These are phyloP conservation scores for Columba guinea DNA, from an alignment of 2,797 vertebrate genomes.

Conservation along the genomic window DNA sequence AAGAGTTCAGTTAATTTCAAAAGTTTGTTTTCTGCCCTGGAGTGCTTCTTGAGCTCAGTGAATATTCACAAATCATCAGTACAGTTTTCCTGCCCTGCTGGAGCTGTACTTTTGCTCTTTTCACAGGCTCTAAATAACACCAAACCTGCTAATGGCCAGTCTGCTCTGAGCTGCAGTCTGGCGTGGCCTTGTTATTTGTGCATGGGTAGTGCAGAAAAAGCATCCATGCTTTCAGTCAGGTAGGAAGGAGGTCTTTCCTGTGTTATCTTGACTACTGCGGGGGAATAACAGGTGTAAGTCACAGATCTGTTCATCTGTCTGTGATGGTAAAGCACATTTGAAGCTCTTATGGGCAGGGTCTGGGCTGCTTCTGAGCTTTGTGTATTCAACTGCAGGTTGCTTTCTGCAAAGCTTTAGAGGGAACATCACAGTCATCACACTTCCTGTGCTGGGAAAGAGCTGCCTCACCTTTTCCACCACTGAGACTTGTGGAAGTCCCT, in stretches of 20 bases:
- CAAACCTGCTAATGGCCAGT: neutral
- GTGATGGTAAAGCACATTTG: neutral
- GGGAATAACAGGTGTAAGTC: neutral
- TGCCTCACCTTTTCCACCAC: neutral
- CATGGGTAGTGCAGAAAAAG: neutral
- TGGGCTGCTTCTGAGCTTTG: neutral
- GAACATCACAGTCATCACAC: rapidly evolving
- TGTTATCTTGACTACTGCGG: neutral
- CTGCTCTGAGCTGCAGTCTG: rapidly evolving
- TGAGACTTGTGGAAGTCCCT: neutral
- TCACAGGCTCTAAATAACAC: neutral
- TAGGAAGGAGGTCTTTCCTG: neutral
- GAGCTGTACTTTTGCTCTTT: neutral
- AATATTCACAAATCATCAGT: constrained; percentile 42
- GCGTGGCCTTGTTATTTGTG: neutral
- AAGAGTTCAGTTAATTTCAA: constrained; percentile 42
- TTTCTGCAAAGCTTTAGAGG: neutral
- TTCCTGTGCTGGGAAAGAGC: neutral
- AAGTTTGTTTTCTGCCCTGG: constrained; percentile 13
- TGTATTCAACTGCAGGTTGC: neutral
- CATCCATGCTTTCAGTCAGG: neutral
- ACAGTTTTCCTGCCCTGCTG: neutral
- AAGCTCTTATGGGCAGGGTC: neutral
- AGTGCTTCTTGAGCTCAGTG: neutral
- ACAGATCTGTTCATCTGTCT: neutral